These are phyloP conservation scores for Polymixis lichenea DNA, from an alignment of 2,888 invertebrate genomes.

Conservation along the genomic window DNA sequence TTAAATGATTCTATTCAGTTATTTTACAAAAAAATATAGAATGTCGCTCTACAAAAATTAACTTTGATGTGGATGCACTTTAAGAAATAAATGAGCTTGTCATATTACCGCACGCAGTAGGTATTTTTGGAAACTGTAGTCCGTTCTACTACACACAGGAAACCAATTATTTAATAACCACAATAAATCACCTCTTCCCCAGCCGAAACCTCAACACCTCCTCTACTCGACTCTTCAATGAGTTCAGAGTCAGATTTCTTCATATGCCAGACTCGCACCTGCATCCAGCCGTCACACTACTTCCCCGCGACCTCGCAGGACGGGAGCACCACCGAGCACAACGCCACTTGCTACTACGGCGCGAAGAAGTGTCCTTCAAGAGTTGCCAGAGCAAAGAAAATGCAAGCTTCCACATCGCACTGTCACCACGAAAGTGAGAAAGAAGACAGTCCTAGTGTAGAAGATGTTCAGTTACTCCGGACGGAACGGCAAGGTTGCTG, in stretches of 20 bases:
- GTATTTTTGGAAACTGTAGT: background rate
- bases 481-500: conserved; percentile 81
- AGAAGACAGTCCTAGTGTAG: conserved; percentile 82
- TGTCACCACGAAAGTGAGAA: conserved; percentile 79
- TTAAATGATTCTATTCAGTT: no score
- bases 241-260: conserved; percentile 84
- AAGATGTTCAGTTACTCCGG: conserved; percentile 80
- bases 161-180: background rate
- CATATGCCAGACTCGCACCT: conserved; percentile 85
- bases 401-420: conserved; percentile 65
- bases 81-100: background rate
- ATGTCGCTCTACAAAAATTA: no score
- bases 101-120: background rate
- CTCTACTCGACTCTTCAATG: conserved; percentile 79
- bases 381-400: conserved; percentile 79
- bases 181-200: conserved; percentile 53
- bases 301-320: conserved; percentile 80
- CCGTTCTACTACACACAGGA: background rate
- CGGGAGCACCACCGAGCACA: conserved; percentile 67
- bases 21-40: no score
- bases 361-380: conserved; percentile 84
- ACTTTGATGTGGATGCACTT: no score
- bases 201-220: conserved; percentile 87
- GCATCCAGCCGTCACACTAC: conserved; percentile 87
- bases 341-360: conserved; percentile 82